Percentiles rank a stretch among this genome's conserved stretches.
Evolutionary conservation across 2,797 vertebrate species (phyloP).

Genomic region (Sebastes steindachneri): DNA sequence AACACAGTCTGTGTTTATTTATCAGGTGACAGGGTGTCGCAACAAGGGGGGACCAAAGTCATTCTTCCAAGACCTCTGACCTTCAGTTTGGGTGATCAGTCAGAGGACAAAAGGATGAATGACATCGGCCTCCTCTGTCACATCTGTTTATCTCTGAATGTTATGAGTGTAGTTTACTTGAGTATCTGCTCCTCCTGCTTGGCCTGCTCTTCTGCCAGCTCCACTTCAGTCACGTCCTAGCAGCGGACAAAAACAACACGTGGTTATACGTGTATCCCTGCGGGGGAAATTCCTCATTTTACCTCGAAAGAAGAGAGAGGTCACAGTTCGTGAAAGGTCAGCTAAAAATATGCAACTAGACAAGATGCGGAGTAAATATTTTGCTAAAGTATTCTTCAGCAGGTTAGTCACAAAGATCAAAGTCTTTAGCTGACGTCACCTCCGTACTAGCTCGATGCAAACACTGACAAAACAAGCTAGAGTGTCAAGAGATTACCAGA

Average conservation of each 20-base stretch:
- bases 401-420: not conserved
- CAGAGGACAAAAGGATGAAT: not conserved
- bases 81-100: not conserved
- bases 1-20: conserved; percentile 6
- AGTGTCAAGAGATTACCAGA: not conserved
- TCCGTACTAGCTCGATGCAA: not conserved
- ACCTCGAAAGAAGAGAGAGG: not conserved
- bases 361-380: not conserved
- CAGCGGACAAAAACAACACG: conserved; percentile 15
- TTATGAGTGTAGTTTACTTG: conserved; percentile 83
- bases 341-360: not conserved
- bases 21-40: not conserved
- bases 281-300: not conserved
- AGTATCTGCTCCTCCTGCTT: conserved; percentile 92
- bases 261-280: not conserved
- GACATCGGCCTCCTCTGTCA: too few species aligned
- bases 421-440: not conserved
- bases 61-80: not conserved
- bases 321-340: not conserved
- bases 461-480: not conserved
- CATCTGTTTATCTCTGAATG: not conserved
- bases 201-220: conserved; percentile 90
- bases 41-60: not conserved
- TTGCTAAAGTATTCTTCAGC: not conserved
- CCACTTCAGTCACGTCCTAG: conserved; percentile 93